These are phyloP conservation scores for Chrysolina haemoptera DNA, from an alignment of 2,888 invertebrate species.

Conservation along the genomic window DNA sequence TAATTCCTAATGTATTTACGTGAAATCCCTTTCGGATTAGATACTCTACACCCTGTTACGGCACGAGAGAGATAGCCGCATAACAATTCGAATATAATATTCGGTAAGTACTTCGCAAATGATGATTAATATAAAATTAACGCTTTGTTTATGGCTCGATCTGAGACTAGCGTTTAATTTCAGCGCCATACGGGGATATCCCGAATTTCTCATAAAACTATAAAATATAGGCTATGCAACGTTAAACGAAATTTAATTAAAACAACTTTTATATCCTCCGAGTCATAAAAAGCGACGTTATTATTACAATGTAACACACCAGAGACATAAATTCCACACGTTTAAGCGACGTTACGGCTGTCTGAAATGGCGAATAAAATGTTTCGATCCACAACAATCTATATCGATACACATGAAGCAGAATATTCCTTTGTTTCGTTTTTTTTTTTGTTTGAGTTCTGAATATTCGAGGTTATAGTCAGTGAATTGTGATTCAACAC, in stretches of 20 bases:
- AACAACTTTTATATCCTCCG: constrained; percentile 68
- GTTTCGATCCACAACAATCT: constrained; percentile 47
- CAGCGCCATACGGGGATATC: constrained; percentile 58
- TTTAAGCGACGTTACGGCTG: constrained; percentile 58
- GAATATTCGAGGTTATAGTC: too few species aligned
- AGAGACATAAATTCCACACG: constrained; percentile 65
- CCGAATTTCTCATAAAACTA: constrained; percentile 62
- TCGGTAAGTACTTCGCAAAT: constrained; percentile 32
- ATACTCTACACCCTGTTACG: background rate
- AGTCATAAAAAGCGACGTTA: constrained; percentile 67
- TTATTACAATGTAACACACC: constrained; percentile 67
- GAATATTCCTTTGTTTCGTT: background rate
- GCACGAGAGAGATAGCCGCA: constrained; percentile 13
- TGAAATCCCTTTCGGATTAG: constrained; percentile 6
- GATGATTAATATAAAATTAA: constrained; percentile 57
- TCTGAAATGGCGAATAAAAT: constrained; percentile 54
- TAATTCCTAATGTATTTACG: constrained; percentile 16
- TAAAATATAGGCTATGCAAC: constrained; percentile 67
- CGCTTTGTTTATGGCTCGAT: constrained; percentile 56
- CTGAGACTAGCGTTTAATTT: constrained; percentile 58
- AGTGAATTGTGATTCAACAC: too few species aligned
- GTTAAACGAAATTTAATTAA: constrained; percentile 69
- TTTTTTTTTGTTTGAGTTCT: background rate
- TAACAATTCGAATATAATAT: constrained; percentile 43
- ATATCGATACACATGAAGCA: constrained; percentile 22